Evolutionary conservation across 2,888 invertebrate genomes (phyloP), one percentile per base, ranked within the genome.

Genomic region (Erynnis tages): DNA sequence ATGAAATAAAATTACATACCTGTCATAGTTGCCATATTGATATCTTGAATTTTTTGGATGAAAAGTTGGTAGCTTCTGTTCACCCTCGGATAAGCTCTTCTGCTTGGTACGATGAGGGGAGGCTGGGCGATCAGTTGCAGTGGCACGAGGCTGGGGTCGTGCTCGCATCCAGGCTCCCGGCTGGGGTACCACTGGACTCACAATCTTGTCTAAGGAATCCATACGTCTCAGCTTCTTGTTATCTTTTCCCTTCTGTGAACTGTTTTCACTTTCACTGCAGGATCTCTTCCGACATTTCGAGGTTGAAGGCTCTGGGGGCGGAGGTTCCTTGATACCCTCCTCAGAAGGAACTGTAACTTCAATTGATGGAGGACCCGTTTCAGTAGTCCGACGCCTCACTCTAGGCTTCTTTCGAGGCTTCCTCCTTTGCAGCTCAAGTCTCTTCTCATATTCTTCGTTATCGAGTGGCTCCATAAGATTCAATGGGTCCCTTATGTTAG

Each of bases 11-110:
- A 16, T 10, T 10, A 43, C 53, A 66, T 69, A 93, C 86, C 96
- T 94, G 79, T 97, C 96, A 83, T 98, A 99, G 85, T 99, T 99
- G 52, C 99, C 99, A 90, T 95, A 98, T 71, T 96, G 95, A 87
- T 97, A 98, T 73, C 93, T 92, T 54, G 92, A 91, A 74, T 95
- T 93, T 75, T 95, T 95, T 14, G 92, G 90, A 65, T 94, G 93
- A 81, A 96, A 96, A 54, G 90, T 91, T 6, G 94, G 93, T 63
- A 91, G 68, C 62, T 88, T 84, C 53, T 87, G 82, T 49, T 88
- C 83, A 55, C 73, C 83, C 64, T 85, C 81, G 23, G 78, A 69
- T 19, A 75, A 69, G 23, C 73, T 78, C 55, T 82, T 81, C 1
- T 65, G 65, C 64, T 76, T 83, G 4, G 78, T 61, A 43, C 82